Base-by-base conservation (phyloP, 2,113 vertebrate species). In the Diglossa brunneiventris region DNA sequence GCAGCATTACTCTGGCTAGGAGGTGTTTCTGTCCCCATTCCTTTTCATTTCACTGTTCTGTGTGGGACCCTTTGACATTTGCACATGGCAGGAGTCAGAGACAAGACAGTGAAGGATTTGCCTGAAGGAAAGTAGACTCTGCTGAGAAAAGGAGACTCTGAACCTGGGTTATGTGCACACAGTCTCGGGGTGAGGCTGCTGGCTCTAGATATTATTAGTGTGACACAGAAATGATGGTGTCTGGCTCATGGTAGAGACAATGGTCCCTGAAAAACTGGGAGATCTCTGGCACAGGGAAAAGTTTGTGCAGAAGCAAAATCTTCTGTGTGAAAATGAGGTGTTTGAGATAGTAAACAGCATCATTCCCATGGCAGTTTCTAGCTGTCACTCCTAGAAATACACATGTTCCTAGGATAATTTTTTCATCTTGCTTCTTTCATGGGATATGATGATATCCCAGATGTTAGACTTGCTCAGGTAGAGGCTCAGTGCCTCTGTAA, bases 71-170 rank as follows among this genome's bases (percentile, higher is more conserved):
- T 77, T 52, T 81, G 73, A 50, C n/a, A 31, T 81, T 90, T 94
- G 59, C 78, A 49, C 62, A 52, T 61, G 87, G 70, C 28, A 50
- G 33, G 67, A 91, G 66, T 66, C 74, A 50, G 80, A 42, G 86
- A 59, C 78, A 95, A 84, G 77, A 62, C 16, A 10, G 47, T 79
- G 85, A 80, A 72, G 82, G 78, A 91, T 96, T 86, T 94, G 75
- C 90, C 83, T 66, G 89, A 62, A 96, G 82, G 87, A 58, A 81
- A 75, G 80, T n/a, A 74, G 59, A 41, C 30, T 80, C 15, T 72
- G 84, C 24, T 52, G 42, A 76, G 30, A 62, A 95, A 84, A 90
- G 31, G 50, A 73, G 58, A 35, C 73, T 76, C 73, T 77, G 66
- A 74, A 26, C 89, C 35, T 85, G 59, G 77, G 35, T 26, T 80